Conservation (phyloP, 2,113 vertebrate genomes). For the Eurystomus gularis region DNA sequence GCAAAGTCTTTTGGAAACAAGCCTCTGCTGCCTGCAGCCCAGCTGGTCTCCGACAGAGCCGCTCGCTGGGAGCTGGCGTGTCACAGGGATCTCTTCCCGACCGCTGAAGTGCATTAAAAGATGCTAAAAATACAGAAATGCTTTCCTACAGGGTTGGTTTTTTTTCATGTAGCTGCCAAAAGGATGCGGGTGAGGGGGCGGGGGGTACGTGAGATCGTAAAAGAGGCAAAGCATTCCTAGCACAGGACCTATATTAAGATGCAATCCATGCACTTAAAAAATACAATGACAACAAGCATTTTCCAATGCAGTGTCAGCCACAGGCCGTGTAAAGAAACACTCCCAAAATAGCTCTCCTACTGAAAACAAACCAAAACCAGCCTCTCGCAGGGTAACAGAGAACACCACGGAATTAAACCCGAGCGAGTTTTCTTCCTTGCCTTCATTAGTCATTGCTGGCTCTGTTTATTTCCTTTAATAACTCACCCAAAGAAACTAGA, state of each 20-base stretch:
- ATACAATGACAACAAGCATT: not conserved
- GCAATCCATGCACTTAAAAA: not conserved
- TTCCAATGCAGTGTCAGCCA: not conserved
- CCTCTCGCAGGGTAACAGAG: not conserved
- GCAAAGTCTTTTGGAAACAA: not conserved
- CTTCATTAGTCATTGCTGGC: not conserved
- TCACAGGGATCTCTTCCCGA: not conserved
- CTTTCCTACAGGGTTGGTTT: not conserved
- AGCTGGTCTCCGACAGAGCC: not conserved
- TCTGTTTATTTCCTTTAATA: not conserved
- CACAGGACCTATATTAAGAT: not conserved
- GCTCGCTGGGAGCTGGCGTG: not conserved
- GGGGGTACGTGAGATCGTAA: not conserved
- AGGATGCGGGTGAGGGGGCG: not conserved
- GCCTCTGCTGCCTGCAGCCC: not conserved
- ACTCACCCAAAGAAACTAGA: not conserved
- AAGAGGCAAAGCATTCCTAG: not conserved
- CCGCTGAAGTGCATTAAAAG: not conserved
- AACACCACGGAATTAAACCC: rapidly evolving
- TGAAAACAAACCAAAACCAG: not conserved
- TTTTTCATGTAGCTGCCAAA: not conserved
- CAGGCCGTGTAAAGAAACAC: not conserved
- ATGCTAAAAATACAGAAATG: not conserved
- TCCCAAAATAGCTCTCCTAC: conserved; percentile 1
- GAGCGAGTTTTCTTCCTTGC: not conserved